These are phyloP conservation scores for Mastacembelus armatus DNA, from an alignment of 2,797 vertebrate genomes.

Conservation along the genomic window DNA sequence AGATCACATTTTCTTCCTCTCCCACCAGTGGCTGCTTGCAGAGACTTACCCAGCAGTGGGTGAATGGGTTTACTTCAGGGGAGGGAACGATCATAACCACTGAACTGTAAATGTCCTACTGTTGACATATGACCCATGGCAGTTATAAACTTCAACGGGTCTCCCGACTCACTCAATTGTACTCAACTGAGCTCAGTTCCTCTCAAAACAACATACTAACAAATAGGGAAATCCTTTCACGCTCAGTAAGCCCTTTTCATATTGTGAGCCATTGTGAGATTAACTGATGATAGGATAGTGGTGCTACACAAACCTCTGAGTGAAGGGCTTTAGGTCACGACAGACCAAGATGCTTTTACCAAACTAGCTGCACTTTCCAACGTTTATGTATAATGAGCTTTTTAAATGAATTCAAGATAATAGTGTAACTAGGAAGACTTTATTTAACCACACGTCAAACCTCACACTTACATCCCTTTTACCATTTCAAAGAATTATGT, in stretches of 20 bases:
- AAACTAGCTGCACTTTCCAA: background rate
- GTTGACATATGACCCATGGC: slow-evolving; percentile 74
- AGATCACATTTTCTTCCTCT: slow-evolving; percentile 69
- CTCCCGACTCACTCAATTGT: slow-evolving; percentile 64
- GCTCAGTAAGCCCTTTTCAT: slow-evolving; percentile 42
- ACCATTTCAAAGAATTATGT: no score
- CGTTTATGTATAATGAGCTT: background rate
- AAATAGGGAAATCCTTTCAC: slow-evolving; percentile 62
- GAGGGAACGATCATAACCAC: slow-evolving; percentile 73
- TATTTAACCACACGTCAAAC: no score
- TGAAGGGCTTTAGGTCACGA: slow-evolving; percentile 9
- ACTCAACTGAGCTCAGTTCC: slow-evolving; percentile 58
- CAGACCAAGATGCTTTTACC: background rate
- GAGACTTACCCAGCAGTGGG: slow-evolving; percentile 62
- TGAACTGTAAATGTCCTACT: slow-evolving; percentile 77
- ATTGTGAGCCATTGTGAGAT: slow-evolving; percentile 12
- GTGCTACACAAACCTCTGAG: slow-evolving; percentile 3
- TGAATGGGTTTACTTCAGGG: slow-evolving; percentile 70
- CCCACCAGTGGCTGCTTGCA: slow-evolving; percentile 45
- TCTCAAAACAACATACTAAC: slow-evolving; percentile 60
- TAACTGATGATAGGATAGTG: slow-evolving; percentile 27
- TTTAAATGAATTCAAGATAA: background rate
- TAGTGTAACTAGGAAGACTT: no score
- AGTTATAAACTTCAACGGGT: slow-evolving; percentile 72
- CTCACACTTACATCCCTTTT: no score